phyloP scores from a whole-genome alignment of 2,888 invertebrate species.

The Drosophila nr. medialis region DNA sequence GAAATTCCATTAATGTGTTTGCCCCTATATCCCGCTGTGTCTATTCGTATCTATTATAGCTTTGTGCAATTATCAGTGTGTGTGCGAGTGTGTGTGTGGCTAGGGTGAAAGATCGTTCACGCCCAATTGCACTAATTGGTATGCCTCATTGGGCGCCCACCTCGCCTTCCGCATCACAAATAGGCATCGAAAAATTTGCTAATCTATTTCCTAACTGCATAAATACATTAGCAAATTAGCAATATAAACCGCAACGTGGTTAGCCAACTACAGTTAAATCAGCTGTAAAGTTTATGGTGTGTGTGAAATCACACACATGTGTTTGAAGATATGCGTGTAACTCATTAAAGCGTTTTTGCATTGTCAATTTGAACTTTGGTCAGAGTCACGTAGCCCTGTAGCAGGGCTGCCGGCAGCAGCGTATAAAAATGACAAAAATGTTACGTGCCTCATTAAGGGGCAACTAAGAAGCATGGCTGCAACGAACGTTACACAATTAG shows the following conservation, averaged over 20 bases:
- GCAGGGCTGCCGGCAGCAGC: constrained; percentile 32
- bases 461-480: constrained; percentile 11
- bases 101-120: constrained; percentile 59
- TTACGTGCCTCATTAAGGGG: constrained; percentile 72
- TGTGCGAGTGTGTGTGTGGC: constrained; percentile 26
- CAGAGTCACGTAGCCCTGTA: constrained; percentile 63
- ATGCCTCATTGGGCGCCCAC: constrained; percentile 58
- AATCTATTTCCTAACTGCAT: constrained; percentile 54
- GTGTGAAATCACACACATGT: constrained; percentile 23
- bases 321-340: not conserved
- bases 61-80: constrained; percentile 3
- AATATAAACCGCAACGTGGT: constrained; percentile 41
- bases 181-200: constrained; percentile 21
- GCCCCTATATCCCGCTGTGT: constrained; percentile 13
- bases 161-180: not conserved
- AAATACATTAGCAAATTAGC: constrained; percentile 60
- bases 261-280: constrained; percentile 55
- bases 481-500: constrained; percentile 59
- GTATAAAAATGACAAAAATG: constrained; percentile 67
- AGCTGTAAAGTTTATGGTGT: constrained; percentile 73
- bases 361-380: constrained; percentile 53
- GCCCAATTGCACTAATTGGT: constrained; percentile 72
- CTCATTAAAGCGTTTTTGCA: constrained; percentile 65
- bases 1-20: constrained; percentile 46
- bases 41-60: not conserved